phyloP scores from a whole-genome alignment of 2,888 invertebrate species.

The Adelognathus sp. region DNA sequence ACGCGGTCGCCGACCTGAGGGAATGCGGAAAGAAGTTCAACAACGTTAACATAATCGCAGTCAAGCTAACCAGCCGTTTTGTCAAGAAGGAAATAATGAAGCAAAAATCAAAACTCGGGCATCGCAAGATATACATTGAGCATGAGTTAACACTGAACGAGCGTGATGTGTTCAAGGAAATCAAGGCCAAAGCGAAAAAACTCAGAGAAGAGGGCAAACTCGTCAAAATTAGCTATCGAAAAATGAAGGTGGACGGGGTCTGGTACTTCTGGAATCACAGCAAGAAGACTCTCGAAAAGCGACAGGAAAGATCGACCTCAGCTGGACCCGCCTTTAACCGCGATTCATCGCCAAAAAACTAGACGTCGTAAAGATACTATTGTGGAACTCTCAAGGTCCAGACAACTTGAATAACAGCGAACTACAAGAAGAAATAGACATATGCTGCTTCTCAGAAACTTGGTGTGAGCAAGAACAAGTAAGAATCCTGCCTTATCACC shows the following conservation, averaged over 20 bases:
- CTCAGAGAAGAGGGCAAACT: neutral
- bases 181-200: neutral
- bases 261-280: constrained; percentile 2
- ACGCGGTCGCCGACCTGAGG: neutral
- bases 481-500: neutral
- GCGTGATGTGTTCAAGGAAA: neutral
- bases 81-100: constrained; percentile 19
- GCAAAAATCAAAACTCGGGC: constrained; percentile 10
- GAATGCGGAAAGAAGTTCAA: neutral
- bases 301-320: neutral
- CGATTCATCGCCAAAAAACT: neutral
- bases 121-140: constrained; percentile 28
- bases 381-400: constrained; percentile 28
- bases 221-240: neutral
- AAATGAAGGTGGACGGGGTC: neutral
- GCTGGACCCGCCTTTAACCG: neutral
- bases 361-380: neutral
- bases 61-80: neutral
- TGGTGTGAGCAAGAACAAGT: neutral
- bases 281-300: neutral
- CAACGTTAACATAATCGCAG: neutral
- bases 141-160: constrained; percentile 9
- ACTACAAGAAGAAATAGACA: neutral
- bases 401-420: neutral
- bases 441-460: constrained; percentile 14